phyloP scores from a whole-genome alignment of 2,888 invertebrate genomes.

The Phaedon cochleariae region DNA sequence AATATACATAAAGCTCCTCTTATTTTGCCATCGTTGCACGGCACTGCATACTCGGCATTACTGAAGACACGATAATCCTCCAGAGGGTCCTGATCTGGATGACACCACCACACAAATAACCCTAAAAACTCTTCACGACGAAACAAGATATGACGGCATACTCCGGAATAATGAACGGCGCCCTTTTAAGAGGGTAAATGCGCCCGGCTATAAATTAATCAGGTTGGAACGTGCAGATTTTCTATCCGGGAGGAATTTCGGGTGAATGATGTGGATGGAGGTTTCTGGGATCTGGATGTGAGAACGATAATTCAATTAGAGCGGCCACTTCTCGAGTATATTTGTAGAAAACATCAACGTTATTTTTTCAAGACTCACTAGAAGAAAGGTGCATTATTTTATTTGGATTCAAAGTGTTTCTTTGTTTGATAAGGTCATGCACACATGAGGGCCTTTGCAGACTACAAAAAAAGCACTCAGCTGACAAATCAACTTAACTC shows the following conservation, averaged over 20 bases:
- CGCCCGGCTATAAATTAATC: conserved; percentile 41
- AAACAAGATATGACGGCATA: conserved; percentile 32
- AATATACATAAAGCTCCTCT: too few species aligned
- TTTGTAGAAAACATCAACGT: too few species aligned
- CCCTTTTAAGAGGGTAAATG: conserved; percentile 28
- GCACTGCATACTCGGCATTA: background rate
- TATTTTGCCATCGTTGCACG: too few species aligned
- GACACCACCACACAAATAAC: conserved; percentile 27
- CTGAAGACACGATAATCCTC: background rate
- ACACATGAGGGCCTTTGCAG: too few species aligned
- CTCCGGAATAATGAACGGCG: conserved; percentile 31
- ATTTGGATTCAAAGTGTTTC: too few species aligned
- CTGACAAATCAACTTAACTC: too few species aligned
- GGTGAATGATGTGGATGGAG: background rate
- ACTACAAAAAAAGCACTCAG: too few species aligned
- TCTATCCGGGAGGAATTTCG: background rate
- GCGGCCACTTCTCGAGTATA: too few species aligned
- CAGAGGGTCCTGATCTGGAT: background rate
- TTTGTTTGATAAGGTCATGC: too few species aligned
- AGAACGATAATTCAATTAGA: too few species aligned
- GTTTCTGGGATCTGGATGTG: background rate
- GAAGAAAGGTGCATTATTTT: too few species aligned
- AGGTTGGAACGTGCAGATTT: conserved; percentile 34
- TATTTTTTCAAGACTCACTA: too few species aligned
- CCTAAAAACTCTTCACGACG: conserved; percentile 32